Evolutionary conservation across 2,113 vertebrate species (phyloP).

Genomic region (Dasypus novemcinctus): DNA sequence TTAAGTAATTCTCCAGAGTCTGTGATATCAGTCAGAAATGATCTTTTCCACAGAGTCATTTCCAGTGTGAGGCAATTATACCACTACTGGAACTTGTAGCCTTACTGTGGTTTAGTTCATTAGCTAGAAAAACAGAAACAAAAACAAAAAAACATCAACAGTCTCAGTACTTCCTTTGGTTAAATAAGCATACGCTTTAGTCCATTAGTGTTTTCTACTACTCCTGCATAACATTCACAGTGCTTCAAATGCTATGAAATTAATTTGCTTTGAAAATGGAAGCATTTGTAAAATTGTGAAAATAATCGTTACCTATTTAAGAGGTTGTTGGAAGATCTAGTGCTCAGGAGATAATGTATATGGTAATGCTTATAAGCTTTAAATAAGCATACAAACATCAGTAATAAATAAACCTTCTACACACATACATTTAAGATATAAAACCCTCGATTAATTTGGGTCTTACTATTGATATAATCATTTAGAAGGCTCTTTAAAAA

Average conservation of each 20-base stretch:
- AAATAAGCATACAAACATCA: neutral
- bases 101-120: neutral
- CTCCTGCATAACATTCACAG: neutral
- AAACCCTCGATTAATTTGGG: neutral
- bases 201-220: neutral
- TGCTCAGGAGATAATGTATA: neutral
- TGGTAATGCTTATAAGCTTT: neutral
- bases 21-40: neutral
- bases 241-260: neutral
- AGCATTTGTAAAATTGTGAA: constrained; percentile 14
- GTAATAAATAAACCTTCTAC: neutral
- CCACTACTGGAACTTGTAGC: neutral
- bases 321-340: neutral
- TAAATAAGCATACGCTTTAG: constrained; percentile 33
- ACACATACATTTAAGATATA: neutral
- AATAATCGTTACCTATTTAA: constrained; percentile 35
- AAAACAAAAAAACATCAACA: neutral
- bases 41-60: constrained; percentile 2
- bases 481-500: neutral
- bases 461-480: neutral
- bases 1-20: neutral
- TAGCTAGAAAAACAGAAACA: neutral
- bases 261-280: constrained; percentile 14
- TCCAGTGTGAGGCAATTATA: neutral
- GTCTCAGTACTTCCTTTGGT: neutral